Conservation (phyloP, 2,888 invertebrate genomes). For the Agrochola litura region DNA sequence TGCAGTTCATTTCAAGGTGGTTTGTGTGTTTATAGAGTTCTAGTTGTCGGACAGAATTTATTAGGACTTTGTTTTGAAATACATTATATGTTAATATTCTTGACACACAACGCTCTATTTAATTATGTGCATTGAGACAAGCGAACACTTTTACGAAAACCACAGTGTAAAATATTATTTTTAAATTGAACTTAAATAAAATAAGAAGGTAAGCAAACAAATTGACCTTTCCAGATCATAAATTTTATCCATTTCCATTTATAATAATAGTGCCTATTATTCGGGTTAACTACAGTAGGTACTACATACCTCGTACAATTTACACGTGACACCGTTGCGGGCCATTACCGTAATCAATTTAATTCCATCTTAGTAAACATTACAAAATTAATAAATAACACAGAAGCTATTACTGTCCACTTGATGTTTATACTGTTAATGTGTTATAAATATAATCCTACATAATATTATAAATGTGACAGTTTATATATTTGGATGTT, state of each 20-base stretch:
- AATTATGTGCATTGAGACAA: neutral
- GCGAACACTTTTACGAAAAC: neutral
- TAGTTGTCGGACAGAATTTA: neutral
- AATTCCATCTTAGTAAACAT: neutral
- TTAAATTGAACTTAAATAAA: neutral
- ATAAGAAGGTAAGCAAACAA: neutral
- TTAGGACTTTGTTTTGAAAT: neutral
- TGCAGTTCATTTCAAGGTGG: conserved; percentile 3
- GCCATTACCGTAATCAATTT: neutral
- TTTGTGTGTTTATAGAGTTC: neutral
- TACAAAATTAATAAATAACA: neutral
- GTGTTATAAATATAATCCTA: neutral
- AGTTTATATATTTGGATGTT: too few relatives aligned
- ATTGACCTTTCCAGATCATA: neutral
- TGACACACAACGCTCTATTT: neutral
- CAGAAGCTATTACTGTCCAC: neutral
- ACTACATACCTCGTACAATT: neutral
- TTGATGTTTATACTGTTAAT: conserved; percentile 6
- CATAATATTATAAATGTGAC: too few relatives aligned
- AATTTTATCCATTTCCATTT: neutral
- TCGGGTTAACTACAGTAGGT: neutral
- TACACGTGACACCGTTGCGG: neutral
- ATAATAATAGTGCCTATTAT: neutral
- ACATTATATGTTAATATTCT: neutral
- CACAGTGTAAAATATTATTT: neutral